A percentile compares a stretch with the other conserved stretches of the same genome.
Evolutionary conservation across 2,113 vertebrate species (phyloP).

Genomic region (Osmerus mordax): DNA sequence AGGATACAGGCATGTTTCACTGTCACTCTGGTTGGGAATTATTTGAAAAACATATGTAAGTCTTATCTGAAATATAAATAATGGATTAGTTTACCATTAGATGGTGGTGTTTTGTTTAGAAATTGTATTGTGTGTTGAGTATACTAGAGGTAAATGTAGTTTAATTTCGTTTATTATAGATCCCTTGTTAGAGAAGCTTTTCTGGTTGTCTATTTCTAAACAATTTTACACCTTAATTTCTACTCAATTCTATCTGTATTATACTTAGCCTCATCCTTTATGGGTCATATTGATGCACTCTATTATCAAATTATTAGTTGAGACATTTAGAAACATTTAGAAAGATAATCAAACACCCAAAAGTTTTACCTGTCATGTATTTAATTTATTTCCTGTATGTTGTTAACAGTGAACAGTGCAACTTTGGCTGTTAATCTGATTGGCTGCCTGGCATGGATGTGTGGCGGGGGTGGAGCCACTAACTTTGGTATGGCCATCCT

Average conservation of each 20-base stretch:
- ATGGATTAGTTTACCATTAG: conserved; percentile 10
- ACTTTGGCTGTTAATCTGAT: conserved; percentile 97
- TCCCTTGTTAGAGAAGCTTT: background rate
- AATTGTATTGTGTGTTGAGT: conserved; percentile 15
- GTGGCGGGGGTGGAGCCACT: conserved; percentile 91
- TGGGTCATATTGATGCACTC: too few relatives aligned
- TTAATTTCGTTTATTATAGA: background rate
- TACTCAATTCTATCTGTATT: too few relatives aligned
- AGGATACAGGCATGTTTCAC: conserved; percentile 26
- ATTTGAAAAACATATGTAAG: conserved; percentile 49
- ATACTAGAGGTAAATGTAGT: conserved; percentile 1
- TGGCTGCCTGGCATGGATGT: conserved; percentile 98
- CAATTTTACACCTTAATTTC: too few relatives aligned
- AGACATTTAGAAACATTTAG: too few relatives aligned
- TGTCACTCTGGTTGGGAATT: conserved; percentile 37
- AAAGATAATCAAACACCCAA: too few relatives aligned
- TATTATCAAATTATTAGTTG: background rate
- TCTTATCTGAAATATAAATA: conserved; percentile 30
- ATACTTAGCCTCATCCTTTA: too few relatives aligned
- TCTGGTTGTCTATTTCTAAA: conserved; percentile 7
- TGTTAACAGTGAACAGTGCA: conserved; percentile 90
- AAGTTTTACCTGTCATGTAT: background rate
- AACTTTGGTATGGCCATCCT: conserved; percentile 98
- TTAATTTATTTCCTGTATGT: conserved; percentile 20
- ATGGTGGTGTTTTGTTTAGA: conserved; percentile 21